phyloP scores from a whole-genome alignment of 53 echinoderm and acorn worm genomes.

The Henricia sp. region DNA sequence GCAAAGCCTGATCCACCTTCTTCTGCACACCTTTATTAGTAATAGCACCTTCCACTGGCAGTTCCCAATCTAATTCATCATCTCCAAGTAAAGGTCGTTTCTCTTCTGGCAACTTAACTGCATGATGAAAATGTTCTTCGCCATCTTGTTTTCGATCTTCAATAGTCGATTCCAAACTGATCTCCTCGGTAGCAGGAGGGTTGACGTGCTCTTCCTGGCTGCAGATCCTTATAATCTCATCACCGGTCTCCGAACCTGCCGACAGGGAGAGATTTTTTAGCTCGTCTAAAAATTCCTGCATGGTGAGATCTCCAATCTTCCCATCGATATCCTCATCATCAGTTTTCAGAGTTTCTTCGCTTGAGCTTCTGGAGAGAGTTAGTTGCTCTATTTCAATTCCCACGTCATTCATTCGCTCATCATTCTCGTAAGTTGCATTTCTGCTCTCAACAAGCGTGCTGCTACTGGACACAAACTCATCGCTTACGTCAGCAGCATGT shows the following conservation, averaged over 20 bases:
- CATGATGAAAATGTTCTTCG: slow-evolving; percentile 10
- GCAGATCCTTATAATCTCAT: neutral
- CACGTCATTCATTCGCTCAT: slow-evolving; percentile 35
- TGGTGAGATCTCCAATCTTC: slow-evolving; percentile 55
- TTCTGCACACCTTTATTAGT: neutral
- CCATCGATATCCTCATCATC: slow-evolving; percentile 66
- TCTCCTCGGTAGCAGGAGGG: slow-evolving; percentile 12
- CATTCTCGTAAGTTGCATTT: slow-evolving; percentile 33
- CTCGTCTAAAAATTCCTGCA: slow-evolving; percentile 70
- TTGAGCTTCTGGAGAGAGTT: slow-evolving; percentile 75
- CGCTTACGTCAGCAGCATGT: slow-evolving; percentile 65
- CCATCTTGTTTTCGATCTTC: slow-evolving; percentile 39
- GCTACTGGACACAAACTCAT: slow-evolving; percentile 76
- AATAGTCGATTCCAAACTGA: slow-evolving; percentile 12
- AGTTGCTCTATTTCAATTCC: slow-evolving; percentile 64
- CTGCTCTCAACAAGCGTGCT: slow-evolving; percentile 57
- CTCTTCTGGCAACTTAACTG: slow-evolving; percentile 44
- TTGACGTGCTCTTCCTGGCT: slow-evolving; percentile 21
- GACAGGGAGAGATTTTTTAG: slow-evolving; percentile 47
- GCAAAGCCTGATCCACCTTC: neutral
- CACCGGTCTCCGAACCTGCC: slow-evolving; percentile 15
- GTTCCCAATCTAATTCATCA: slow-evolving; percentile 19
- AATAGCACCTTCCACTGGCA: neutral
- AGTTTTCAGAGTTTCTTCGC: slow-evolving; percentile 85
- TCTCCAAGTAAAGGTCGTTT: slow-evolving; percentile 37